Conservation (phyloP, 1,140 invertebrate genomes). For the Apis laboriosa region DNA sequence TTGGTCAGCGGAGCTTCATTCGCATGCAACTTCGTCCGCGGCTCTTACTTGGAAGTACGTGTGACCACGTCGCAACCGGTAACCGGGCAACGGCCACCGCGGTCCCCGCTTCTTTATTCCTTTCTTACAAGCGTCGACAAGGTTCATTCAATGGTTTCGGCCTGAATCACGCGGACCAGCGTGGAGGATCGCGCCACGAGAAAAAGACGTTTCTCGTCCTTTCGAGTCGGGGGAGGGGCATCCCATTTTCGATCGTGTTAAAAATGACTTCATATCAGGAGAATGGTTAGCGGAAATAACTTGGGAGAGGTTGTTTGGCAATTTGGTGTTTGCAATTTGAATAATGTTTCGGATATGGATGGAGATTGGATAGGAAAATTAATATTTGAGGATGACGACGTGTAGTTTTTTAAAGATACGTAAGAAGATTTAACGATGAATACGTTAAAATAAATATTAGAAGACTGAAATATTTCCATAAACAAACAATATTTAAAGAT, state of each 20-base stretch:
- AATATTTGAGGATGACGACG: too few relatives aligned
- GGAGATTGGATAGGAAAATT: too few relatives aligned
- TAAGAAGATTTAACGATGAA: too few relatives aligned
- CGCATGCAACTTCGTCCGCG: constrained; percentile 72
- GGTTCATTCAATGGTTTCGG: constrained; percentile 48
- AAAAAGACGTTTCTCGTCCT: not conserved
- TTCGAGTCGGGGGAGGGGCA: not conserved
- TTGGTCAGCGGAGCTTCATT: constrained; percentile 69
- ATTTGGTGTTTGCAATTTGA: too few relatives aligned
- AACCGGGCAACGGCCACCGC: constrained; percentile 40
- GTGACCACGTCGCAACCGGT: constrained; percentile 58
- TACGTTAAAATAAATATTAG: too few relatives aligned
- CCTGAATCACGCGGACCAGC: constrained; percentile 11
- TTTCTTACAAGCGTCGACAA: constrained; percentile 27
- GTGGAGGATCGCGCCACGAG: not conserved
- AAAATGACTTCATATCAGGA: not conserved
- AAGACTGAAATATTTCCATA: too few relatives aligned
- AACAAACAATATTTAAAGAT: too few relatives aligned
- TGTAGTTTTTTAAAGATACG: too few relatives aligned
- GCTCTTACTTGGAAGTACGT: constrained; percentile 68
- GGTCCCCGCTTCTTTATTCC: constrained; percentile 43
- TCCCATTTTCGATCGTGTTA: not conserved
- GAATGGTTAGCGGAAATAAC: too few relatives aligned
- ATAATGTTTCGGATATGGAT: too few relatives aligned
- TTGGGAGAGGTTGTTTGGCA: too few relatives aligned